A percentile compares a stretch with the other conserved stretches of the same genome.
Evolutionary conservation across 2,797 vertebrate species (phyloP).

Genomic region (Enteromius afrohamiltoni): DNA sequence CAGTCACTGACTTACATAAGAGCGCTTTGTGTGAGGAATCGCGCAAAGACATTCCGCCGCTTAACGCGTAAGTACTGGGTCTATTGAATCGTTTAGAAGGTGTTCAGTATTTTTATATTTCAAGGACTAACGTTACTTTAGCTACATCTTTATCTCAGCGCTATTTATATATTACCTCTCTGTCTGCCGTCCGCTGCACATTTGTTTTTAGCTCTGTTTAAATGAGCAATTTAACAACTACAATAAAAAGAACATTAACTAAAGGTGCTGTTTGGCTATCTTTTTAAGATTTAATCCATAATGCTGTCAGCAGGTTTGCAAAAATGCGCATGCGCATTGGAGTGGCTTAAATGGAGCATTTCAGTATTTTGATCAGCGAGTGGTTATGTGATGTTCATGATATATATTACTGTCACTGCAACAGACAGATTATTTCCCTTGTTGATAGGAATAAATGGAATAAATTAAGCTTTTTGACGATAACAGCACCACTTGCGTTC

Average conservation of each 20-base stretch:
- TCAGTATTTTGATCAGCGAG: slow-evolving; percentile 7
- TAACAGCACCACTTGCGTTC: neutral
- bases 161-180: neutral
- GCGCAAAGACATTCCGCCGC: slow-evolving; percentile 16
- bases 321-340: slow-evolving; percentile 29
- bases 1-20: slow-evolving; percentile 72
- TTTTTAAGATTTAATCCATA: slow-evolving; percentile 35
- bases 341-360: neutral
- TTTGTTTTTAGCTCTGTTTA: neutral
- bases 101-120: neutral
- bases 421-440: neutral
- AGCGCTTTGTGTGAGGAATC: slow-evolving; percentile 63
- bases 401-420: neutral
- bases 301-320: slow-evolving; percentile 12
- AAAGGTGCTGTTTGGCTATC: neutral
- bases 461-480: neutral
- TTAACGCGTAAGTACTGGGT: slow-evolving; percentile 54
- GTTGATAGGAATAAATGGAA: neutral
- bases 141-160: neutral
- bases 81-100: neutral
- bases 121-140: neutral
- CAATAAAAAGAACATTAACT: neutral
- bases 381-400: neutral
- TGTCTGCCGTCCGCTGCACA: neutral
- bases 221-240: neutral